Evolutionary conservation across 1,140 invertebrate species (phyloP), one percentile per base, ranked within the genome.

Genomic region (Saccostrea cuccullata): DNA sequence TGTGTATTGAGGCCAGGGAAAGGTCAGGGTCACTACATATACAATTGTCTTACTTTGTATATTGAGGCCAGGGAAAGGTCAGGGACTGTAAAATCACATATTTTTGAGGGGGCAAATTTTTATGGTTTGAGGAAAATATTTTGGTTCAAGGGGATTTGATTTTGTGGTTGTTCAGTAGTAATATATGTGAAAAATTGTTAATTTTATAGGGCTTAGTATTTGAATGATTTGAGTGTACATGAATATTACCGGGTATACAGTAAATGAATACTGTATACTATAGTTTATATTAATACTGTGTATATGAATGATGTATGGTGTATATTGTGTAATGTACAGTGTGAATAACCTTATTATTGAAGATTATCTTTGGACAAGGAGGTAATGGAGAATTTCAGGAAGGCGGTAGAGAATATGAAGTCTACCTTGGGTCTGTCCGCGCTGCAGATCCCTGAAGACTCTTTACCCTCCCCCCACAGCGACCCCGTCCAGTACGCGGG

Each of bases 401-500:
- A 77, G 70, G 70, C 70, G 13, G 70, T 77, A 8, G 70, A 77
- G 26, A 77, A 77, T 26, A 77, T 77, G 70, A 77, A 77, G 70
- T 77, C 70, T 4, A 77, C 70, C 26, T 12, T 77, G 9, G 70
- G 70, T 4, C 70, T 77, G 70, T 77, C 70, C 26, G 26, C 30
- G 5, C 70, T 30, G 5, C 70, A 77, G 26, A 77, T 36, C 26
- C 70, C 70, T 0, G 70, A 77, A 12, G 70, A 77, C 26, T 12
- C 12, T 15, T 77, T 26, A 9, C 70, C 13, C 0, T 36, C 70
- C 70, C 23, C 26, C 23, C 26, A 30, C 26, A 77, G 70, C 26
- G 70, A 77, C 23, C 82, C 82, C n/a, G 40, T 84, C 20, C 17
- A 55, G n/a, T 84, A 55, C 55, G 5, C 1, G 3, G 91, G 91